Evolutionary conservation across 2,888 invertebrate genomes (phyloP).

Genomic region (Apamea monoglypha): DNA sequence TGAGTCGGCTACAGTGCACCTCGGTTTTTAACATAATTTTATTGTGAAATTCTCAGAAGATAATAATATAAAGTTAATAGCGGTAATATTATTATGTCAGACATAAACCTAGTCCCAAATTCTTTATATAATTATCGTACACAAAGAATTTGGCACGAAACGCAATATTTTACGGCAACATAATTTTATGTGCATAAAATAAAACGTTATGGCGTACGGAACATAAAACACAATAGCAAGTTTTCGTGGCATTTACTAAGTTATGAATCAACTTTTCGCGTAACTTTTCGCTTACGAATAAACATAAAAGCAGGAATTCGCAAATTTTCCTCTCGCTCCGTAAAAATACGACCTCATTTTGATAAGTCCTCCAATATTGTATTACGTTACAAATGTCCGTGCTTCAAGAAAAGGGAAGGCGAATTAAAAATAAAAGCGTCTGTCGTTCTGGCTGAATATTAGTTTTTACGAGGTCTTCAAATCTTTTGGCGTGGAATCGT

Average conservation of each 20-base stretch:
- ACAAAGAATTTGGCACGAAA: slow-evolving; percentile 44
- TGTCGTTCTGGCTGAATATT: slow-evolving; percentile 49
- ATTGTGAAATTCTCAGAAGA: not conserved
- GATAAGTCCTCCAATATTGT: slow-evolving; percentile 55
- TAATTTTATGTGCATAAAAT: slow-evolving; percentile 45
- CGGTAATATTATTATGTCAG: not conserved
- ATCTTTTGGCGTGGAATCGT: slow-evolving; percentile 39
- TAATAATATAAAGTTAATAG: not conserved
- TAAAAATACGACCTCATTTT: slow-evolving; percentile 49
- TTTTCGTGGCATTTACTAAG: slow-evolving; percentile 26
- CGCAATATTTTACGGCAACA: slow-evolving; percentile 31
- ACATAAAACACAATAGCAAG: slow-evolving; percentile 39
- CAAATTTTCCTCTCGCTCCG: slow-evolving; percentile 35
- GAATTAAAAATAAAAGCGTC: slow-evolving; percentile 55
- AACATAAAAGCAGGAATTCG: slow-evolving; percentile 38
- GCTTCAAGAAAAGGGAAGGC: slow-evolving; percentile 41
- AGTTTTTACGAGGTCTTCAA: slow-evolving; percentile 57
- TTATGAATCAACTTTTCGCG: slow-evolving; percentile 23
- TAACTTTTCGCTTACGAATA: slow-evolving; percentile 34
- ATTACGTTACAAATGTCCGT: slow-evolving; percentile 53
- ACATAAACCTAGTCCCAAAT: slow-evolving; percentile 47
- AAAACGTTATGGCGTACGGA: slow-evolving; percentile 24
- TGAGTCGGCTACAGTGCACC: not conserved
- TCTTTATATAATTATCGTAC: slow-evolving; percentile 26
- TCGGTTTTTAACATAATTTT: not conserved